Conservation (phyloP, 2,113 vertebrate genomes). For the Isichthys henryi region DNA sequence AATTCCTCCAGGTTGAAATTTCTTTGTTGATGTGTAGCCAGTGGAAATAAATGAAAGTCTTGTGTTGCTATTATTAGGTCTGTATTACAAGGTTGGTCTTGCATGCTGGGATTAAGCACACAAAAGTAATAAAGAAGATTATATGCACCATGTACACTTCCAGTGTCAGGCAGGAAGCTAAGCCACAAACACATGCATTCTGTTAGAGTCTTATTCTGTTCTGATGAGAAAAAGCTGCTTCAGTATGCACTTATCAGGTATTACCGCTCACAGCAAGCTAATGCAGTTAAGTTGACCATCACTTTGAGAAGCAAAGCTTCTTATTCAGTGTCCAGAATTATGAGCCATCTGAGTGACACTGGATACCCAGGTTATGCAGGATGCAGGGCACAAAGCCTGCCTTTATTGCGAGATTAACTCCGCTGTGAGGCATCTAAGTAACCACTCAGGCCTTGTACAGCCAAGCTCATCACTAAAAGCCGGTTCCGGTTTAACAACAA, state of each 20-base stretch:
- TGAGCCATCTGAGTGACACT: conserved; percentile 13
- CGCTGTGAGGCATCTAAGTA: conserved; percentile 33
- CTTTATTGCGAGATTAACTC: conserved; percentile 27
- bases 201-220: background rate
- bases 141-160: conserved; percentile 20
- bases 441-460: conserved; percentile 30
- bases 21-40: background rate
- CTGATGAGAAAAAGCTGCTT: background rate
- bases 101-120: conserved; percentile 30
- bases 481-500: conserved; percentile 34
- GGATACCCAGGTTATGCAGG: background rate
- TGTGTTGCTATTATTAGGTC: conserved; percentile 19
- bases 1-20: background rate
- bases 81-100: conserved; percentile 30
- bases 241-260: background rate
- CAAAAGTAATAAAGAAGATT: conserved; percentile 34
- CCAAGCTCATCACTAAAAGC: conserved; percentile 20
- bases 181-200: conserved; percentile 16
- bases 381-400: conserved; percentile 4
- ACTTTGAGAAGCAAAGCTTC: conserved; percentile 6
- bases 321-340: background rate
- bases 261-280: background rate
- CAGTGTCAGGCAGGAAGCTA: conserved; percentile 7
- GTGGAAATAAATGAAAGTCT: conserved; percentile 4
- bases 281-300: background rate